phyloP scores from a whole-genome alignment of 2,113 vertebrate species.

The Smithornis capensis region DNA sequence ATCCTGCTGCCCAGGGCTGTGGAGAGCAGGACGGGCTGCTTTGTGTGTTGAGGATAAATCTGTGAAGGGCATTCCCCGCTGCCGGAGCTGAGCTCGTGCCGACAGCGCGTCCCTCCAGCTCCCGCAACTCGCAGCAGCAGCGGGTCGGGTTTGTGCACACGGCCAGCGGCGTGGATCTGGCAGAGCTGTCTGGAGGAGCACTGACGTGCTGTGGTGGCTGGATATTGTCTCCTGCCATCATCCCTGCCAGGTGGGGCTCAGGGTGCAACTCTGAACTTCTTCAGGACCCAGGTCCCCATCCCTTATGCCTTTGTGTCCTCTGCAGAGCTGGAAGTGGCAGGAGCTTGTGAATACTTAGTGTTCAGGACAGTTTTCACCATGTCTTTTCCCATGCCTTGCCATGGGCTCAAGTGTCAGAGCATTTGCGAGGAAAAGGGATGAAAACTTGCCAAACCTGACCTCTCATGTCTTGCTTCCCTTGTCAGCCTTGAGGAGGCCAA shows the following conservation, averaged over 20 bases:
- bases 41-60: neutral
- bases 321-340: neutral
- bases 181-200: neutral
- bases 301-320: neutral
- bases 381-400: neutral
- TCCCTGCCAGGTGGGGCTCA: neutral
- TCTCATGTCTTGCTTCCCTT: fast-evolving
- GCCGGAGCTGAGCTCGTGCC: fast-evolving
- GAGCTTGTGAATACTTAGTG: fast-evolving
- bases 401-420: fast-evolving
- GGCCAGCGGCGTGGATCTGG: neutral
- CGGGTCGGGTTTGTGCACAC: neutral
- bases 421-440: neutral
- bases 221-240: neutral
- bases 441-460: neutral
- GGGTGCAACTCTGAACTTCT: neutral
- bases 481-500: fast-evolving
- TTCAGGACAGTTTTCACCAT: neutral
- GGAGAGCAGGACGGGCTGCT: neutral
- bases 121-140: neutral
- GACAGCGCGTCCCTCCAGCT: neutral
- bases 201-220: fast-evolving
- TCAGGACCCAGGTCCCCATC: neutral
- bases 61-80: neutral
- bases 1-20: neutral